Percentiles rank a stretch among this genome's conserved stretches.
phyloP scores from a whole-genome alignment of 1,140 invertebrate species.

The Diorhabda sublineata region DNA sequence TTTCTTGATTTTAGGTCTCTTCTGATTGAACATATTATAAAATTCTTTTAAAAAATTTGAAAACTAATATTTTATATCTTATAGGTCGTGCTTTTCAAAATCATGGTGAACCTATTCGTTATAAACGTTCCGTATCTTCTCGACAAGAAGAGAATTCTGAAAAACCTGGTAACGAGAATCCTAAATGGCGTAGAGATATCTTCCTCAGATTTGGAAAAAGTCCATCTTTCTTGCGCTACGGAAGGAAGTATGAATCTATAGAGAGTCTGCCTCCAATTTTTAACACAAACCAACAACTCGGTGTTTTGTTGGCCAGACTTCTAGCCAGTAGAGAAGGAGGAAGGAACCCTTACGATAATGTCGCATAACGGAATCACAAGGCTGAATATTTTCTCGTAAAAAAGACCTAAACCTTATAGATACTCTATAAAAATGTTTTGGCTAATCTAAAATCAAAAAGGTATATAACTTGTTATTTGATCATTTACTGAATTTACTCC shows the following conservation, averaged over 20 bases:
- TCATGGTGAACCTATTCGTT: neutral
- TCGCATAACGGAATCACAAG: neutral
- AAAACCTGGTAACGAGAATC: neutral
- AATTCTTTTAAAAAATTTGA: neutral
- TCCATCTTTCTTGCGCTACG: slow-evolving; percentile 9
- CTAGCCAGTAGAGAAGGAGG: slow-evolving; percentile 6
- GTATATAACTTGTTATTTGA: too few species aligned
- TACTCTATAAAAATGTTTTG: neutral
- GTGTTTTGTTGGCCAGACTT: neutral
- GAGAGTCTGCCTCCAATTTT: neutral
- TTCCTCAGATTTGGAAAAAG: slow-evolving; percentile 14
- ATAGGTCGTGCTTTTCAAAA: slow-evolving; percentile 1
- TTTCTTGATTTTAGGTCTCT: too few species aligned
- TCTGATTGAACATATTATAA: too few species aligned
- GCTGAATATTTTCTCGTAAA: neutral
- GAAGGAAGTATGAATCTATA: neutral
- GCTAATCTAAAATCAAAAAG: too few species aligned
- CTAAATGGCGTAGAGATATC: slow-evolving; percentile 4
- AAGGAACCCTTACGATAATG: neutral
- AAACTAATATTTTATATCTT: neutral
- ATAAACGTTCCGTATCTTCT: slow-evolving; percentile 4
- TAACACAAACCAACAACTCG: neutral
- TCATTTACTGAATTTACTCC: too few species aligned
- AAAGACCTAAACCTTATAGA: neutral
- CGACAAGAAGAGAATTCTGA: neutral